Base-by-base conservation (phyloP, 64 coral and sea anemone species). In the Orbicella faveolata region DNA sequence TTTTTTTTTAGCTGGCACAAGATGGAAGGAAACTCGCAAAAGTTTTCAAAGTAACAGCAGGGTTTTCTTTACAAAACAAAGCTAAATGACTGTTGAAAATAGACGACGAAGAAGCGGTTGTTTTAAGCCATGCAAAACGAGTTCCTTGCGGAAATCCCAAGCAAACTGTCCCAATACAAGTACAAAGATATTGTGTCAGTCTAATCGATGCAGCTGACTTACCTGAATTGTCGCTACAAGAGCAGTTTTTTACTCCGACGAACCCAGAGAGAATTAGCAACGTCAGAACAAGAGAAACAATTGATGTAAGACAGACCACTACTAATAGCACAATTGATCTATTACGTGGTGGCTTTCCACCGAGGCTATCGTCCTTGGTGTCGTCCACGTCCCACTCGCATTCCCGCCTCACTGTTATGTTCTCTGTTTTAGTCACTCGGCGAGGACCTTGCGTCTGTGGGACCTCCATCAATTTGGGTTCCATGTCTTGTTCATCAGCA, bases 401-500 rank as follows among this genome's bases (percentile, higher is more conserved):
- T 51, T 84, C 62, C 36, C 81, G 18, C 11, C 44, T 25, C 34
- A 84, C 34, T 18, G 68, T 84, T 39, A 83, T 83, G 65, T 84
- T 84, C 63, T 84, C 81, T 52, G 36, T 67, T 37, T 69, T 84
- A 69, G 81, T 37, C 10, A 84, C 81, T 21, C 81, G 63, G 18
- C 37, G 62, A n/a, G 34, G 62, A 3, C 36, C 36, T 1, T 65
- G 33, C 35, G 64, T 11, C 18, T 36, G 80, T 61, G 75, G 75
- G 20, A 63, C 9, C 12, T 84, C 63, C 81, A 84, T 84, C 10
- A 84, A n/a, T 6, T 41, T 63, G 34, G 63, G 34, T 3, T 68
- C 81, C 20, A 84, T 48, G 19, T 84, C 63, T 26, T 84, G 63
- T 68, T 84, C 63, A 51, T 9, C 2, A 6, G 36, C 30, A 33